Base-by-base conservation (phyloP, 2,888 invertebrate genomes). In the Byasa hedistus region DNA sequence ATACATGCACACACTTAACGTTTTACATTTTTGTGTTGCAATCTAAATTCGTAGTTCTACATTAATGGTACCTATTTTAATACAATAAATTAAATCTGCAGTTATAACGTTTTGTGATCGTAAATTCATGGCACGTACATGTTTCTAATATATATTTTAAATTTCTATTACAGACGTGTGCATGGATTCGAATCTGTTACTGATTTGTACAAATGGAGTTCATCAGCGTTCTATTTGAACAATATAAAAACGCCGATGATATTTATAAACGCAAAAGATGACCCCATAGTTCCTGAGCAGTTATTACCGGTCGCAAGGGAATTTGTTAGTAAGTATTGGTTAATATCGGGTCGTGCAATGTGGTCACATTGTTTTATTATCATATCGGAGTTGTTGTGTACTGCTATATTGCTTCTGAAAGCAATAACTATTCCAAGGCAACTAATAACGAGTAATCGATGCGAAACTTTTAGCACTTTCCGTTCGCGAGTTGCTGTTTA, bases 181-280 rank as follows among this genome's bases (percentile, higher is more conserved):
- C 94, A 96, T 77, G 96, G 96, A 71, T 98, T 97, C 81, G 87
- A 93, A 67, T 94, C 95, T 0, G 95, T 97, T 22, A 93, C 94
- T 24, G 97, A 97, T 61, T 90, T 97, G 70, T 98, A 98, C 86
- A 93, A 94, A 75, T 96, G 96, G 95, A 96, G 96, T 83, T 98
- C 98, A 69, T 96, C 95, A 62, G 92, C 95, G 27, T 94, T 96
- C 83, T 97, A 96, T 84, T 90, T 98, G 66, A 91, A 95, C 24
- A 95, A 95, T 76, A 95, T 98, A 70, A 93, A 94, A 65, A 94
- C 95, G 23, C 98, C 98, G 15, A 96, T 98, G 95, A 94, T 98
- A 74, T 97, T 98, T 81, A 94, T 98, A 68, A 98, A 98, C 87
- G 94, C 98, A 12, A 93, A 94, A 73, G 98, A 98, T 85, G 98